These are phyloP conservation scores for Orbicella faveolata DNA, from an alignment of 64 coral and sea anemone species.

Conservation along the genomic window DNA sequence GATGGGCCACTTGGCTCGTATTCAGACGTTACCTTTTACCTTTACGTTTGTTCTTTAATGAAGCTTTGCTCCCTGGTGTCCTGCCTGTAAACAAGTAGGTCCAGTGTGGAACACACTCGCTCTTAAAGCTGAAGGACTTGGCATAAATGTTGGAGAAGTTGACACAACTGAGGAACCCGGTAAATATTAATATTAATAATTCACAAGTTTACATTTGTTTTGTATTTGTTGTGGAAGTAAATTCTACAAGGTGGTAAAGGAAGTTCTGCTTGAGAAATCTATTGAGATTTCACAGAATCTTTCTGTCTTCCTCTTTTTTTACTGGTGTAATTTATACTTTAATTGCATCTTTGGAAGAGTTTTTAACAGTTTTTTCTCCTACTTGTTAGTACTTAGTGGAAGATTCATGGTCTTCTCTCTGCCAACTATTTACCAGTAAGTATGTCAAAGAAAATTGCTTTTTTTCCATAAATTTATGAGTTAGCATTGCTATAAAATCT, in stretches of 20 bases:
- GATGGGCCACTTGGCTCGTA: too few species aligned
- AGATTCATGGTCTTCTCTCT: constrained; percentile 87
- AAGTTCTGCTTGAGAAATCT: not conserved
- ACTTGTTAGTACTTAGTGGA: constrained; percentile 70
- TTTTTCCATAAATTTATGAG: not conserved
- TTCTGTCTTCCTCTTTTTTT: not conserved
- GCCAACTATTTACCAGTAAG: constrained; percentile 93
- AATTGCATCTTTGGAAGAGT: too few species aligned
- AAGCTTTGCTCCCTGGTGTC: constrained; percentile 92
- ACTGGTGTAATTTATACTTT: not conserved
- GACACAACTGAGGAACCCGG: constrained; percentile 85
- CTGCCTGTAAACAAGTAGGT: constrained; percentile 80
- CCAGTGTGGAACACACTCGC: constrained; percentile 71
- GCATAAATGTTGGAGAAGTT: constrained; percentile 83
- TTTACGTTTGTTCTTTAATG: not conserved
- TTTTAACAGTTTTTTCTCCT: not conserved
- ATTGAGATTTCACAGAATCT: not conserved
- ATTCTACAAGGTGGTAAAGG: too few species aligned
- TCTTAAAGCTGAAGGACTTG: constrained; percentile 62
- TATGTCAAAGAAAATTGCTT: not conserved
- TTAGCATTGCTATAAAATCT: too few species aligned
- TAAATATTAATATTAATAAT: not conserved
- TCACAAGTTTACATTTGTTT: too few species aligned
- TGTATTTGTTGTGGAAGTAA: too few species aligned
- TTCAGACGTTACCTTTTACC: too few species aligned